phyloP scores from a whole-genome alignment of 2,888 invertebrate genomes.

The Aleiodes testaceus region DNA sequence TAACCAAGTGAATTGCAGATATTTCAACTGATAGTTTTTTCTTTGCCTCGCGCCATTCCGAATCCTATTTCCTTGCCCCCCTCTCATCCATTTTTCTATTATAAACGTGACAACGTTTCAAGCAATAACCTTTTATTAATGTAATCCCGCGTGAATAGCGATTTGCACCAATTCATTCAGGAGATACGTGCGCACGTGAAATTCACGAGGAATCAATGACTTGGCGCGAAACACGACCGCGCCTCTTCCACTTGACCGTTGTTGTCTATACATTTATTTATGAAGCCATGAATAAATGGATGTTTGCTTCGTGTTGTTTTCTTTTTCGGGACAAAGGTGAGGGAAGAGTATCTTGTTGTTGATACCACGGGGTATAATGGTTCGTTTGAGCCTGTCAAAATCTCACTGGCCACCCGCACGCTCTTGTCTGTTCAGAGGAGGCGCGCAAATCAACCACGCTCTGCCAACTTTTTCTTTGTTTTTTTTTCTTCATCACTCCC shows the following conservation, averaged over 20 bases:
- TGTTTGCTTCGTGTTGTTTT: slow-evolving; percentile 62
- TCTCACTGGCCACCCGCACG: slow-evolving; percentile 35
- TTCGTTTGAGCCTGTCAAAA: slow-evolving; percentile 53
- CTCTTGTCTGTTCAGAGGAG: slow-evolving; percentile 7
- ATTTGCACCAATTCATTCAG: not conserved
- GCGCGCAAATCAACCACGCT: slow-evolving; percentile 32
- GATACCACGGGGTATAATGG: slow-evolving; percentile 64
- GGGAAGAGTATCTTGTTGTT: slow-evolving; percentile 59
- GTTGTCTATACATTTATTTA: slow-evolving; percentile 70
- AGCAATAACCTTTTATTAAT: slow-evolving; percentile 24
- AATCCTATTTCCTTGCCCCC: no score
- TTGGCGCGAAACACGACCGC: not conserved
- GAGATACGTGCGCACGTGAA: no score
- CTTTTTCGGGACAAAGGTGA: slow-evolving; percentile 50
- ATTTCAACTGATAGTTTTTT: slow-evolving; percentile 24
- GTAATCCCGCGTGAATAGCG: slow-evolving; percentile 3
- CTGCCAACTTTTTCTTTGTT: slow-evolving; percentile 19
- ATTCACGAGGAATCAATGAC: slow-evolving; percentile 7
- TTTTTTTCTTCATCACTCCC: not conserved
- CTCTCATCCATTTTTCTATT: not conserved
- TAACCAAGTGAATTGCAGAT: slow-evolving; percentile 22
- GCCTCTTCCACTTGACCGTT: slow-evolving; percentile 25
- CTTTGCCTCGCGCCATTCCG: no score
- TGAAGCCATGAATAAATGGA: slow-evolving; percentile 72
- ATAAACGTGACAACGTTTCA: slow-evolving; percentile 13